Conservation (phyloP, 2,888 invertebrate genomes). For the Eucera pruinosa region DNA sequence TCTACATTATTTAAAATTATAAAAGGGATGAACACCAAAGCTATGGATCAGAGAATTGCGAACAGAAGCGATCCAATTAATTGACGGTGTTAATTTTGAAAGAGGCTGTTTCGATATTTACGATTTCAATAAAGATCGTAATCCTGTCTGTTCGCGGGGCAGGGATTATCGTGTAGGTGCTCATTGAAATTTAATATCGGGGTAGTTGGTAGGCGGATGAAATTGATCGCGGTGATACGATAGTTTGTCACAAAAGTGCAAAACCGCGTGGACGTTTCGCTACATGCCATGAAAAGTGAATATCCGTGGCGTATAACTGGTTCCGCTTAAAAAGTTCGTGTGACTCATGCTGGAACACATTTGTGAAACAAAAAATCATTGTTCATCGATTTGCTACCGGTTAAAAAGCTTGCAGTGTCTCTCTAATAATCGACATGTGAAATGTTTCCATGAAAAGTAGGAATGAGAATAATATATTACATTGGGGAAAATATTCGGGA, state of each 20-base stretch:
- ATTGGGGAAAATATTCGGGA: neutral
- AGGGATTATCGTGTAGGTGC: slow-evolving; percentile 58
- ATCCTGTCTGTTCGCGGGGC: slow-evolving; percentile 47
- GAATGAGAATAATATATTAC: neutral
- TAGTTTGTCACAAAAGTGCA: slow-evolving; percentile 60
- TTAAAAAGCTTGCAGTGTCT: neutral
- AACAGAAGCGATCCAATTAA: slow-evolving; percentile 31
- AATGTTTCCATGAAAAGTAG: neutral
- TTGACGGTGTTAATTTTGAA: slow-evolving; percentile 40
- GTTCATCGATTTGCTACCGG: neutral
- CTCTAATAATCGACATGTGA: slow-evolving; percentile 1
- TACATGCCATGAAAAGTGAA: slow-evolving; percentile 22
- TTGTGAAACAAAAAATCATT: slow-evolving; percentile 32
- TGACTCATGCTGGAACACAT: slow-evolving; percentile 2
- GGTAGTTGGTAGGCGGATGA: slow-evolving; percentile 49
- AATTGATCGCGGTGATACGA: slow-evolving; percentile 62
- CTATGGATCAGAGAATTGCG: neutral
- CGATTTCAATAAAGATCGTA: slow-evolving; percentile 63
- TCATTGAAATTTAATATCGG: slow-evolving; percentile 70
- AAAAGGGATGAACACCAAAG: no score
- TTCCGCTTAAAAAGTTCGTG: slow-evolving; percentile 30
- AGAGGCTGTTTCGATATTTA: slow-evolving; percentile 57
- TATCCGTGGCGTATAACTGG: neutral
- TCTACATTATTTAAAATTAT: no score
- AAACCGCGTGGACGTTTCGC: slow-evolving; percentile 33